phyloP scores from a whole-genome alignment of 2,888 invertebrate genomes.

The Bellardia bayeri region DNA sequence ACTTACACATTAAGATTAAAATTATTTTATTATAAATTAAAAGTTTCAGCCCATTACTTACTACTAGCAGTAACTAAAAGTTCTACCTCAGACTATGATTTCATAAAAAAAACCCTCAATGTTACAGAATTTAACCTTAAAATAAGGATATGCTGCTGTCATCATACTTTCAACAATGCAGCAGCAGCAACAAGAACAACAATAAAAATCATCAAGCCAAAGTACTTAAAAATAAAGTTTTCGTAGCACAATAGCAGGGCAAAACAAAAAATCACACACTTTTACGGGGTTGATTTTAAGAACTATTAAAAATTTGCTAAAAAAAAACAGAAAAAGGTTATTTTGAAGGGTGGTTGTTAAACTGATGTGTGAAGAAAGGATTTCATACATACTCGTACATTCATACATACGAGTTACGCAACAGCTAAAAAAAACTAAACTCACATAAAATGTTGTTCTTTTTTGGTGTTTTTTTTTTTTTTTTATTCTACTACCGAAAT shows the following conservation, averaged over 20 bases:
- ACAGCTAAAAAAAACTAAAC: conserved; percentile 36
- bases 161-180: conserved; percentile 15
- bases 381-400: conserved; percentile 27
- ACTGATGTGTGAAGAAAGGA: conserved; percentile 69
- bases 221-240: conserved; percentile 60
- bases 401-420: conserved; percentile 12
- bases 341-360: conserved; percentile 42
- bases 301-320: conserved; percentile 40
- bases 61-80: not conserved
- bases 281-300: conserved; percentile 66
- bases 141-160: conserved; percentile 50
- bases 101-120: not conserved
- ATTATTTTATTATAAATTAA: not conserved
- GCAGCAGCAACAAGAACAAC: not conserved
- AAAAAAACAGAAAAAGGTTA: conserved; percentile 25
- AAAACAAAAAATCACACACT: conserved; percentile 63
- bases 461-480: conserved; percentile 33
- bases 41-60: too few species aligned
- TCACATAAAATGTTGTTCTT: conserved; percentile 10
- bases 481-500: not conserved
- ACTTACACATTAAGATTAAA: not conserved
- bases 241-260: conserved; percentile 18
- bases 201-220: conserved; percentile 64
- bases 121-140: conserved; percentile 60
- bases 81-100: not conserved